Percentiles rank a stretch among this genome's conserved stretches.
These are phyloP conservation scores for Acanthurus tractus DNA, from an alignment of 2,797 vertebrate genomes.

Conservation along the genomic window DNA sequence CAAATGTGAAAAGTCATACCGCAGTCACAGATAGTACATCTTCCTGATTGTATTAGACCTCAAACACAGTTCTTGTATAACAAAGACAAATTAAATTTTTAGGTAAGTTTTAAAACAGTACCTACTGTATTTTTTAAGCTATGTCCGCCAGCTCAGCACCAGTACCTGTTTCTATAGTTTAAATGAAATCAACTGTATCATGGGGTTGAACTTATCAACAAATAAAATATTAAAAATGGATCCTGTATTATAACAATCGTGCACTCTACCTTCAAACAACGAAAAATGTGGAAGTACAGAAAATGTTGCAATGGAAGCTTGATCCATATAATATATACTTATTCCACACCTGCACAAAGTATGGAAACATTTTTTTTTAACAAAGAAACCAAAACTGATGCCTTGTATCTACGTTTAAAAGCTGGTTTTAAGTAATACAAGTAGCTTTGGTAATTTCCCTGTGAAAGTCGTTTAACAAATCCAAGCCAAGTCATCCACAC, in stretches of 20 bases:
- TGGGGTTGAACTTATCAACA: no score
- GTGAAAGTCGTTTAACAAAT: constrained; percentile 12
- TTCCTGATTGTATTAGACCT: constrained; percentile 11
- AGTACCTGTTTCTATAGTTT: no score
- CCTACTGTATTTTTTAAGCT: background rate
- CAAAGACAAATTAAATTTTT: background rate
- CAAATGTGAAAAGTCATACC: constrained; percentile 17
- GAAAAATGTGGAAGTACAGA: background rate
- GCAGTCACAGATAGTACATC: background rate
- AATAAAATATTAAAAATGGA: background rate
- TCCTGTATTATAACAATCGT: background rate
- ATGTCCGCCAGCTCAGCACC: no score
- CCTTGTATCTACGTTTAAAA: background rate
- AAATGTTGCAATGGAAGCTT: background rate
- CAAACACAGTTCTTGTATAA: background rate
- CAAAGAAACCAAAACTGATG: background rate
- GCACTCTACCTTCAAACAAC: background rate
- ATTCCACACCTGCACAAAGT: background rate
- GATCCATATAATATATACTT: background rate
- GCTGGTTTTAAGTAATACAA: constrained; percentile 9
- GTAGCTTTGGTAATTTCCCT: background rate
- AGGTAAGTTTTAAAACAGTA: background rate
- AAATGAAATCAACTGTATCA: no score
- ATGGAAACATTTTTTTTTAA: background rate
- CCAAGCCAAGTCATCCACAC: constrained; percentile 11